A percentile compares a stretch with the other conserved stretches of the same genome.
Conservation (phyloP, 2,797 vertebrate genomes). For the Acrossocheilus fasciatus region DNA sequence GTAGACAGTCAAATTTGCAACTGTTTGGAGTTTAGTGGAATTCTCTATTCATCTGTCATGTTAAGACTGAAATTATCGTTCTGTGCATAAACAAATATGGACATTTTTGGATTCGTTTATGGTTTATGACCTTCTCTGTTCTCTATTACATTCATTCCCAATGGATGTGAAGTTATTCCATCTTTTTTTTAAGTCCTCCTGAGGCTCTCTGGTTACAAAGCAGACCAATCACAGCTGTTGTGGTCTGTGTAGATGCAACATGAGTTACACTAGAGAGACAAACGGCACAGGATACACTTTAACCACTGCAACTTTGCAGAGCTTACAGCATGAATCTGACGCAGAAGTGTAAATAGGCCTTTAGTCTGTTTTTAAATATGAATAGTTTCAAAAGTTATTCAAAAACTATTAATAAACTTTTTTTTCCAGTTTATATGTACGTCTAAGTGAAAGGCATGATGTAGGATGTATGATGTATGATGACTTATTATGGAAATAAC, state of each 20-base stretch:
- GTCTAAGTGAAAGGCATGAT: not conserved
- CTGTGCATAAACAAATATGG: not conserved
- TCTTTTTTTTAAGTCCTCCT: not conserved
- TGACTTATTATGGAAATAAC: not conserved
- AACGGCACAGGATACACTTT: not conserved
- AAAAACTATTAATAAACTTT: not conserved
- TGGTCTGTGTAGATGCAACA: not conserved
- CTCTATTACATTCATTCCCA: not conserved
- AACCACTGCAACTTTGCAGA: not conserved
- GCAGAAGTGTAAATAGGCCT: not conserved
- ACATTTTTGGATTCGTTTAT: not conserved
- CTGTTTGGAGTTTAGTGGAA: not conserved
- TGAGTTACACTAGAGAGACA: not conserved
- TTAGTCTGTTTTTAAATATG: not conserved
- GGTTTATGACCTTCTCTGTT: not conserved
- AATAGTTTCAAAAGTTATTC: not conserved
- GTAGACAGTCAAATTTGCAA: not conserved
- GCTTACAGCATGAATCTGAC: not conserved
- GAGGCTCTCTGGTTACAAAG: not conserved
- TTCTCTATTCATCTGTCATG: not conserved
- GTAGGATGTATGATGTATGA: not conserved
- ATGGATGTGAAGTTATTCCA: not conserved
- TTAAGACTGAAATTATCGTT: not conserved
- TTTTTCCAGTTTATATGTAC: not conserved
- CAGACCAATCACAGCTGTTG: not conserved